phyloP scores from a whole-genome alignment of 1,140 invertebrate genomes.

The Carcinoscorpius rotundicauda region DNA sequence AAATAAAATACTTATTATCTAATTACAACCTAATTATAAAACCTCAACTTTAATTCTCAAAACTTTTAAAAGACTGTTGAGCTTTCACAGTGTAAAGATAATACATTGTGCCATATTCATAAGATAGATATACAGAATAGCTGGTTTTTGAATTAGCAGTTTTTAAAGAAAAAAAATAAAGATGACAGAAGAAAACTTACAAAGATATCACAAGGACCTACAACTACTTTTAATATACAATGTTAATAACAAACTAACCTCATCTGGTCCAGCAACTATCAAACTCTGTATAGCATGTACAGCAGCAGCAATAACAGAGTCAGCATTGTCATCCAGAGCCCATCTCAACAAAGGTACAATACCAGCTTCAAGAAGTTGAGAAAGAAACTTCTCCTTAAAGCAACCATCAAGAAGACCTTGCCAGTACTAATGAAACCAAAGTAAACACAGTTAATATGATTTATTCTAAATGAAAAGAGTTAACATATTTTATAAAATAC shows the following conservation, averaged over 20 bases:
- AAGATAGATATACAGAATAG: no score
- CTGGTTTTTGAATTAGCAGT: no score
- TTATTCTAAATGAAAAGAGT: no score
- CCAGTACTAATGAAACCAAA: constrained; percentile 26
- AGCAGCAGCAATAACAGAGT: constrained; percentile 53
- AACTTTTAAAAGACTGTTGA: constrained; percentile 25
- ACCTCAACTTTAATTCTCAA: not conserved
- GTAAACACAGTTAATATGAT: no score
- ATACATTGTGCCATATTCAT: no score
- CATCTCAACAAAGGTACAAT: constrained; percentile 68
- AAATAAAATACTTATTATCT: constrained; percentile 1
- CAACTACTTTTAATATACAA: no score
- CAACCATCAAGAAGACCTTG: constrained; percentile 49
- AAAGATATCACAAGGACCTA: no score
- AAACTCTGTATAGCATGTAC: constrained; percentile 57
- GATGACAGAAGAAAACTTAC: no score
- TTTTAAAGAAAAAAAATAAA: no score
- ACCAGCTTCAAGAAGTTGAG: constrained; percentile 42
- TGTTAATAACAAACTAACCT: no score
- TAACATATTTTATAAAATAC: no score
- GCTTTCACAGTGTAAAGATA: no score
- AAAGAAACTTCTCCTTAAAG: constrained; percentile 39
- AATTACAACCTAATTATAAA: not conserved
- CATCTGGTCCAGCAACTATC: constrained; percentile 56
- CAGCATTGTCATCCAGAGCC: constrained; percentile 68